Conservation (phyloP, 2,797 vertebrate genomes). For the Gouania willdenowi region DNA sequence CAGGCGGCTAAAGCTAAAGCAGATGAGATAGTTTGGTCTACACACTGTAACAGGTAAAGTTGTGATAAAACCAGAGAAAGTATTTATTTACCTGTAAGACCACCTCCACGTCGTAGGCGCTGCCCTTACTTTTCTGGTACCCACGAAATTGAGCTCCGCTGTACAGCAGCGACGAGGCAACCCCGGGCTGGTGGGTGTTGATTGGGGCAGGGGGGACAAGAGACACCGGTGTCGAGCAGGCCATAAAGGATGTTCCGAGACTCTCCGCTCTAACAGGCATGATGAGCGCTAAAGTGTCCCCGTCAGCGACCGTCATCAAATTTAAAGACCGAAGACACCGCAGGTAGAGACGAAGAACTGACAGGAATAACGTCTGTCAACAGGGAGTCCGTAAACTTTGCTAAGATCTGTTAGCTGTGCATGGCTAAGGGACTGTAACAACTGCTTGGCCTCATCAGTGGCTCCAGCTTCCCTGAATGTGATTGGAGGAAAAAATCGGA, state of each 20-base stretch:
- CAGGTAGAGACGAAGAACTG: too few relatives aligned
- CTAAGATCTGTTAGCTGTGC: conserved; percentile 1
- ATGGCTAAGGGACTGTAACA: neutral
- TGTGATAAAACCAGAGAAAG: too few relatives aligned
- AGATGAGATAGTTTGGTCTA: too few relatives aligned
- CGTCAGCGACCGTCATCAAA: conserved; percentile 70
- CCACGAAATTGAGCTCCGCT: conserved; percentile 96
- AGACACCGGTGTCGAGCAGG: conserved; percentile 76
- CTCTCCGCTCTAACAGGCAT: conserved; percentile 88
- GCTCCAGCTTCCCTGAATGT: conserved; percentile 21
- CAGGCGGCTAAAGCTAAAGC: too few relatives aligned
- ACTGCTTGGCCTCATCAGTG: conserved; percentile 17
- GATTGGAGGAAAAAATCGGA: conserved; percentile 50
- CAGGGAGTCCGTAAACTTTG: conserved; percentile 13
- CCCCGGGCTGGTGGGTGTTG: conserved; percentile 92
- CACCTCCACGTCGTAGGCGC: conserved; percentile 96
- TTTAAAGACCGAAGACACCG: conserved; percentile 51
- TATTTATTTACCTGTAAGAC: conserved; percentile 92
- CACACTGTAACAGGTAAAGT: too few relatives aligned
- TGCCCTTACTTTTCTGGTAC: conserved; percentile 96
- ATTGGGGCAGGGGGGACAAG: conserved; percentile 92
- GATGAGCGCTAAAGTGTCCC: conserved; percentile 68
- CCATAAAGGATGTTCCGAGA: conserved; percentile 59
- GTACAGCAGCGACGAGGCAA: conserved; percentile 89
- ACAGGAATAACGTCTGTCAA: neutral